Evolutionary conservation across 1,140 invertebrate species (phyloP), one percentile per base, ranked within the genome.

Genomic region (Plodia interpunctella): DNA sequence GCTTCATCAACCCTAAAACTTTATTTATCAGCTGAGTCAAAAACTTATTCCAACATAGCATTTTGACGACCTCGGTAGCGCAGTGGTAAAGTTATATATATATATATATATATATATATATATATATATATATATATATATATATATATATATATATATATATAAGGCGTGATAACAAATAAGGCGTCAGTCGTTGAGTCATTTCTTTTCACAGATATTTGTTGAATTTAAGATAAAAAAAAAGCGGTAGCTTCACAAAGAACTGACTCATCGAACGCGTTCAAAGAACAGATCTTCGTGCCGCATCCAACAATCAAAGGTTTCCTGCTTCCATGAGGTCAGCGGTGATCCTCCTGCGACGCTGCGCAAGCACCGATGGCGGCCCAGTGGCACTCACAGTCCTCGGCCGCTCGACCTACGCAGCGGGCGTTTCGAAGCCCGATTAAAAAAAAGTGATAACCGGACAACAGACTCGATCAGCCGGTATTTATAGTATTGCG

Each of bases 401-500:
- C 61, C 55, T 57, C 32, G 61, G 64, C 66, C 64, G 72, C 71
- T 66, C 55, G 50, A 17, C 55, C 65, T 51, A 53, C 52, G 17
- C 49, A 54, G 13, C 51, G 19, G 18, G 51, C 51, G 13, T 3
- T 20, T 13, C 15, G 6, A n/a, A 13, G 2, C 10, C 13, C 5
- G 21, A 53, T 28, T 55, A 52, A 60, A 59, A 25, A 61, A 56
- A 59, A 71, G 69, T 72, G 70, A 70, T 60, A 59, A 63, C 52
- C 52, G 66, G 70, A 70, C 55, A 68, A 57, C 56, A 55, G 58
- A 49, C 28, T 49, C 49, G 54, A 69, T 69, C 59, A 49, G 58
- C 70, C 67, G 74, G 68, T 79, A 79, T 77, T 77, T 79, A 69
- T 74, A 76, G 69, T 68, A 35, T 62, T 57, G 44, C 38, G 19